Evolutionary conservation across 2,113 vertebrate genomes (phyloP).

Genomic region (Amazona vittata): DNA sequence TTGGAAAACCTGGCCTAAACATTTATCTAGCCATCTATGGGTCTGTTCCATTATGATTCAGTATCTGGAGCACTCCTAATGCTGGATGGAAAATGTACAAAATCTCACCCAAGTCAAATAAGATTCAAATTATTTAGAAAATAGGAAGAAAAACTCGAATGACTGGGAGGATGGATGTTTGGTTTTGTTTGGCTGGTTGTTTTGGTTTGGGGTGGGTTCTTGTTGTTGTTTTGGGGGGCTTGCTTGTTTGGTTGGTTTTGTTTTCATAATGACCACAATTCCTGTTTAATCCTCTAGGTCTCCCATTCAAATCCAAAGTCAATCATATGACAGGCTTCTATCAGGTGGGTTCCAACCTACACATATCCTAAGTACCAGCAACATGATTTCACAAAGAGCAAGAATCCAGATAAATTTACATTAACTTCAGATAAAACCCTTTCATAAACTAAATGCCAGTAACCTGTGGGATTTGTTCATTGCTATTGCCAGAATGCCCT

Average conservation of each 20-base stretch:
- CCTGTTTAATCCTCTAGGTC: not conserved
- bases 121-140: not conserved
- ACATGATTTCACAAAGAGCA: not conserved
- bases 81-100: not conserved
- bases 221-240: not conserved
- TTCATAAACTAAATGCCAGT: not conserved
- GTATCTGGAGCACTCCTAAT: not conserved
- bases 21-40: not conserved
- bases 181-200: not conserved
- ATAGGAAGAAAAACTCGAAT: not conserved
- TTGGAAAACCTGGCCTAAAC: not conserved
- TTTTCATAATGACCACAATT: not conserved
- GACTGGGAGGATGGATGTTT: not conserved
- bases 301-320: not conserved
- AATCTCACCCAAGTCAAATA: not conserved
- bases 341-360: not conserved
- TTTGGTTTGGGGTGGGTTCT: not conserved
- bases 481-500: not conserved
- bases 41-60: not conserved
- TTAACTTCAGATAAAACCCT: conserved; percentile 16
- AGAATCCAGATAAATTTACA: conserved; percentile 25
- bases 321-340: fast-evolving
- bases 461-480: conserved; percentile 7
- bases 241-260: not conserved
- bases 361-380: not conserved